phyloP scores from a whole-genome alignment of 2,797 vertebrate species.

The Moxostoma hubbsi region DNA sequence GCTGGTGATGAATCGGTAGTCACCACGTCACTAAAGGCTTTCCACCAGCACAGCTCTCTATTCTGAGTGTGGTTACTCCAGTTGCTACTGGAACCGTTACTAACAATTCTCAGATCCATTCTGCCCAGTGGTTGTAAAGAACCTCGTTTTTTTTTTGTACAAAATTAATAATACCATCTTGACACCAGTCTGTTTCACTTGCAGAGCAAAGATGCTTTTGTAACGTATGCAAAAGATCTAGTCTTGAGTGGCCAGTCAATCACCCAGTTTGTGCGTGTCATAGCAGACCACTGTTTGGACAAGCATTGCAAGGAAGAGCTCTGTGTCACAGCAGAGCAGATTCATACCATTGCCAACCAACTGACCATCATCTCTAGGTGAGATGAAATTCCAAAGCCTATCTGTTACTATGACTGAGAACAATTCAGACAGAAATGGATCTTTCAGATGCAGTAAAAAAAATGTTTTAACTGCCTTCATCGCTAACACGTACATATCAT shows the following conservation, averaged over 20 bases:
- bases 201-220: constrained; percentile 90
- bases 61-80: too few species aligned
- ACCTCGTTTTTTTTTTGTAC: too few species aligned
- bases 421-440: background rate
- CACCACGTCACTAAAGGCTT: too few species aligned
- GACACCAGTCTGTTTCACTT: constrained; percentile 15
- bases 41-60: too few species aligned
- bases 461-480: background rate
- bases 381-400: constrained; percentile 28
- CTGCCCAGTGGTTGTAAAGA: too few species aligned
- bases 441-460: constrained; percentile 7
- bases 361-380: constrained; percentile 90
- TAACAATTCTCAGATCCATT: too few species aligned
- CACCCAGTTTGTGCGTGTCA: constrained; percentile 77
- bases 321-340: constrained; percentile 78
- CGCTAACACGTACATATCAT: constrained; percentile 9
- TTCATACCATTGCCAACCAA: constrained; percentile 87
- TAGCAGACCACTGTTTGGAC: constrained; percentile 85
- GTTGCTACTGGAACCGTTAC: too few species aligned
- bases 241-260: constrained; percentile 79
- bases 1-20: too few species aligned
- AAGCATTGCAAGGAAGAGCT: constrained; percentile 80
- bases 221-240: constrained; percentile 81
- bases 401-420: background rate
- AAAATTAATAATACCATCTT: background rate